Conservation (phyloP, 2,113 vertebrate species). For the Thryonomys swinderianus region DNA sequence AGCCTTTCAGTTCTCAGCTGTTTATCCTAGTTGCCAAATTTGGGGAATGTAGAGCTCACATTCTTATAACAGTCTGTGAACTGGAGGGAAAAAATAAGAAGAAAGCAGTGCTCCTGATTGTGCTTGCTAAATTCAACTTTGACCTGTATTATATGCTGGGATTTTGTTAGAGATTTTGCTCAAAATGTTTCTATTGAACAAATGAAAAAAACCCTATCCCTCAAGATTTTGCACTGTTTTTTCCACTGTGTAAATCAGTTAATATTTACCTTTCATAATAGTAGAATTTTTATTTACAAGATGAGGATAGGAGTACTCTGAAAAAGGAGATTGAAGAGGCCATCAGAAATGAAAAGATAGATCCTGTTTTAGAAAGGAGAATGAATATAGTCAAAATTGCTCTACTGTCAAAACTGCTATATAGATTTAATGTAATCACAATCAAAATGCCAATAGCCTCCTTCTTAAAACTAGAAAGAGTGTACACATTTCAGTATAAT, state of each 20-base stretch:
- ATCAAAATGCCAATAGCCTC: neutral
- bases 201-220: neutral
- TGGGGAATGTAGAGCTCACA: neutral
- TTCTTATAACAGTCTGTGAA: neutral
- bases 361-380: neutral
- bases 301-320: neutral
- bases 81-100: neutral
- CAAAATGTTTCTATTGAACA: neutral
- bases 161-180: constrained; percentile 23
- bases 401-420: neutral
- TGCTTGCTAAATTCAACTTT: neutral
- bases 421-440: neutral
- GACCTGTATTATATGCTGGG: neutral
- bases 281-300: constrained; percentile 13
- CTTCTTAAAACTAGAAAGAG: neutral
- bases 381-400: neutral
- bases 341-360: neutral
- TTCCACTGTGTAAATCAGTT: neutral
- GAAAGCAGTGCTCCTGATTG: neutral
- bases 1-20: neutral
- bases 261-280: constrained; percentile 14
- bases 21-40: neutral
- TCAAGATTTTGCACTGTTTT: neutral
- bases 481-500: too few relatives aligned
- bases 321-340: neutral